Percentiles rank a stretch among this genome's conserved stretches.
These are phyloP conservation scores for Xyliphius kryptos DNA, from an alignment of 2,113 vertebrate species.

Conservation along the genomic window DNA sequence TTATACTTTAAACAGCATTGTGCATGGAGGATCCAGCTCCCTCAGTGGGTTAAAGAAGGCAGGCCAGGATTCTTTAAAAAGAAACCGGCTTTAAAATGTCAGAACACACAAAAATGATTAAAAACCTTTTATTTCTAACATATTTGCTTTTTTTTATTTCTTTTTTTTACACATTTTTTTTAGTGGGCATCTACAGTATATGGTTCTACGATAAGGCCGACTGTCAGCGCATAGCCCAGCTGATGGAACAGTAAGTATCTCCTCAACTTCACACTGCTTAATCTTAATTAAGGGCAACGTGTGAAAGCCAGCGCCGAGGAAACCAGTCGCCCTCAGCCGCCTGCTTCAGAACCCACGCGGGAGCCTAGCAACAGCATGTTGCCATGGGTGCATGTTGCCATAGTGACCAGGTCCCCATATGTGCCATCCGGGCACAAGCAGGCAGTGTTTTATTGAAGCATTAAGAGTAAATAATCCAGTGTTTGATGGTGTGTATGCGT, in stretches of 20 bases:
- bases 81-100: neutral
- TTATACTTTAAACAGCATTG: slow-evolving; percentile 1
- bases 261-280: neutral
- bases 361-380: slow-evolving; percentile 37
- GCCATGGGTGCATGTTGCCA: slow-evolving; percentile 28
- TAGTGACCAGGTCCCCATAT: slow-evolving; percentile 21
- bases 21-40: slow-evolving; percentile 11
- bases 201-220: slow-evolving; percentile 98
- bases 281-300: neutral
- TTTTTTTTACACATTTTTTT: slow-evolving; percentile 12
- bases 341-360: slow-evolving; percentile 9
- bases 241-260: slow-evolving; percentile 88
- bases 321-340: slow-evolving; percentile 2
- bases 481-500: no score
- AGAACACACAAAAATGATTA: neutral
- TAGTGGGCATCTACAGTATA: slow-evolving; percentile 98
- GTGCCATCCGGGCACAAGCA: slow-evolving; percentile 13
- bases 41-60: slow-evolving; percentile 2
- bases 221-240: slow-evolving; percentile 92
- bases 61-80: slow-evolving; percentile 4
- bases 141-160: neutral
- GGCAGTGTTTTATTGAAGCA: neutral
- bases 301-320: neutral
- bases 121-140: neutral
- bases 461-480: no score